These are phyloP conservation scores for Chiloscyllium plagiosum DNA, from an alignment of 2,113 vertebrate species.

Conservation along the genomic window DNA sequence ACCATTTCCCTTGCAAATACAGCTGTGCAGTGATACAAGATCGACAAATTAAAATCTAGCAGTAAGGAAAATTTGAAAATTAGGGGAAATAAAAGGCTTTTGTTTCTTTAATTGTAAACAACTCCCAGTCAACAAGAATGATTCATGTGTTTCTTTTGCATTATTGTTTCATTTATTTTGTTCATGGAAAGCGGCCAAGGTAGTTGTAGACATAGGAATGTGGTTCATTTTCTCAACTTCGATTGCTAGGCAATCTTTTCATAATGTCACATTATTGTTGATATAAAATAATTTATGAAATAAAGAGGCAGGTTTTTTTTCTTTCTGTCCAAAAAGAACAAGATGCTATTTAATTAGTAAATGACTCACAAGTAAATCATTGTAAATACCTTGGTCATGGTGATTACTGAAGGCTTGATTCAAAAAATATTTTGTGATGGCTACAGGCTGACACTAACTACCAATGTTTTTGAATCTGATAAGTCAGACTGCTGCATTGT, in stretches of 20 bases:
- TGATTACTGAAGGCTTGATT: not conserved
- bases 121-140: constrained; percentile 55
- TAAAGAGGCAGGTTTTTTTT: not conserved
- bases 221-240: not conserved
- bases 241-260: not conserved
- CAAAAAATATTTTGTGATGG: not conserved
- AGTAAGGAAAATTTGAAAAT: not conserved
- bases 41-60: not conserved
- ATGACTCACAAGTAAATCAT: not conserved
- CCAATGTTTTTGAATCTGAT: not conserved
- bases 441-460: not conserved
- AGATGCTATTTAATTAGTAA: not conserved
- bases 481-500: not conserved
- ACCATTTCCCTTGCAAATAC: not conserved
- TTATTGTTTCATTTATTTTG: not conserved
- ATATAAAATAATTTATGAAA: not conserved
- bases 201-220: not conserved
- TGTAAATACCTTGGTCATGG: not conserved
- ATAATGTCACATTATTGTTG: not conserved
- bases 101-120: constrained; percentile 49
- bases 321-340: not conserved
- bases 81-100: constrained; percentile 3
- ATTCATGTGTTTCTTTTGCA: constrained; percentile 48
- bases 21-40: not conserved
- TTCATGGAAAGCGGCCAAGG: not conserved